Conservation (phyloP, 2,888 invertebrate genomes). For the Troilus luridus region DNA sequence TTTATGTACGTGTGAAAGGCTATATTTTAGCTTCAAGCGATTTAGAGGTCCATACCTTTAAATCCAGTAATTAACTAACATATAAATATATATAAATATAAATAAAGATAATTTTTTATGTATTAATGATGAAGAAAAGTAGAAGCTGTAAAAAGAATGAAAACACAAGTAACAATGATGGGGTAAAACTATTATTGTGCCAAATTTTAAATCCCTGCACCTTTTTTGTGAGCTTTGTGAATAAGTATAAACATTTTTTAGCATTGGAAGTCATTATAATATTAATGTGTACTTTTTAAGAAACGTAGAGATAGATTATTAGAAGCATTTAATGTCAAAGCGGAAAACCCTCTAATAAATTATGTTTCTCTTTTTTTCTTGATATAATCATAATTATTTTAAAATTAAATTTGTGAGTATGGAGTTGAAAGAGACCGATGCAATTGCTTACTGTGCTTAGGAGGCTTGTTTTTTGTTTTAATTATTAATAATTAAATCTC, state of each 20-base stretch:
- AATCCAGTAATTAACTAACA: conserved; percentile 48
- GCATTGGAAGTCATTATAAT: conserved; percentile 51
- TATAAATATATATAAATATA: conserved; percentile 52
- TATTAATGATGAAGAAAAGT: conserved; percentile 50
- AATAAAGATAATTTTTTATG: conserved; percentile 57
- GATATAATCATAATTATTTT: conserved; percentile 6
- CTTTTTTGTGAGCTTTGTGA: conserved; percentile 57
- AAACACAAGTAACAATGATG: conserved; percentile 49
- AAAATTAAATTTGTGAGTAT: conserved; percentile 9
- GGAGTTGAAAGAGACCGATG: conserved; percentile 5
- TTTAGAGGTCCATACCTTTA: conserved; percentile 31
- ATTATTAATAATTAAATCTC: neutral
- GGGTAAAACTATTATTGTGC: conserved; percentile 48
- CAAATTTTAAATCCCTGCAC: conserved; percentile 56
- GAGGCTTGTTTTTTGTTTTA: neutral
- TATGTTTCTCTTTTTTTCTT: conserved; percentile 10
- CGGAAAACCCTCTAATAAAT: conserved; percentile 14
- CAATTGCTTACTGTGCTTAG: neutral
- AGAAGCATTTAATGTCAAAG: conserved; percentile 55
- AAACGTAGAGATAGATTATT: conserved; percentile 47
- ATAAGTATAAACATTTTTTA: conserved; percentile 53
- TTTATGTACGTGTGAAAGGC: conserved; percentile 49
- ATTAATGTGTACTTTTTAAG: conserved; percentile 54
- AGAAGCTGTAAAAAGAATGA: conserved; percentile 42
- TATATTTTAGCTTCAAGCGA: conserved; percentile 43